These are phyloP conservation scores for Grallaria varia DNA, from an alignment of 2,113 vertebrate species.

Conservation along the genomic window DNA sequence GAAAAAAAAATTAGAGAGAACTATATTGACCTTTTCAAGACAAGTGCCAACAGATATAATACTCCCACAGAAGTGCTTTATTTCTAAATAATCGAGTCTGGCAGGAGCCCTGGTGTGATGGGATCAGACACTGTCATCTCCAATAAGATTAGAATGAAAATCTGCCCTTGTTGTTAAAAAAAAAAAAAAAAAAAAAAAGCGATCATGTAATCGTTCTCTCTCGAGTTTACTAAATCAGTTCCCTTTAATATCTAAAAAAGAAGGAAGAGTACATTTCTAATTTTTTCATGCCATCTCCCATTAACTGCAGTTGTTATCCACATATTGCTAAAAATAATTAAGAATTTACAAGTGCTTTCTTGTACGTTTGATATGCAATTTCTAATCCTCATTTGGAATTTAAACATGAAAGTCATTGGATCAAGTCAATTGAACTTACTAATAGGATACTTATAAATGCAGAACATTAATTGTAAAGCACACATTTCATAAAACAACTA, in stretches of 20 bases:
- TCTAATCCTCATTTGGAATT: not conserved
- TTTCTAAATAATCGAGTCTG: conserved; percentile 48
- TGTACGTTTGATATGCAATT: not conserved
- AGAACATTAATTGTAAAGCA: not conserved
- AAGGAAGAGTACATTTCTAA: not conserved
- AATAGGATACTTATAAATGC: not conserved
- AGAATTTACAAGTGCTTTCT: not conserved
- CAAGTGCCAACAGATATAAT: conserved; percentile 1
- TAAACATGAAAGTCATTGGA: not conserved
- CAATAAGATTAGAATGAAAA: conserved; percentile 46
- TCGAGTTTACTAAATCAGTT: not conserved
- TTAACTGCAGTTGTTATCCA: not conserved
- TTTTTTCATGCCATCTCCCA: not conserved
- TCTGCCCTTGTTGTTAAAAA: not conserved
- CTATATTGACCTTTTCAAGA: conserved; percentile 32
- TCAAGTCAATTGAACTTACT: not conserved
- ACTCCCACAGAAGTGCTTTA: conserved; percentile 15
- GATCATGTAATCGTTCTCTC: not conserved
- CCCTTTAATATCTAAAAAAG: not conserved
- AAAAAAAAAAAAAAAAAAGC: not conserved
- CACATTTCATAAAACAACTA: not conserved
- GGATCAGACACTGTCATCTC: conserved; percentile 19
- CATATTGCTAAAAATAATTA: not conserved
- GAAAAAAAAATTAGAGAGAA: not conserved
- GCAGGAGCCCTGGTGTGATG: conserved; percentile 28